phyloP scores from a whole-genome alignment of 1,140 invertebrate genomes.

The Trissolcus basalis region DNA sequence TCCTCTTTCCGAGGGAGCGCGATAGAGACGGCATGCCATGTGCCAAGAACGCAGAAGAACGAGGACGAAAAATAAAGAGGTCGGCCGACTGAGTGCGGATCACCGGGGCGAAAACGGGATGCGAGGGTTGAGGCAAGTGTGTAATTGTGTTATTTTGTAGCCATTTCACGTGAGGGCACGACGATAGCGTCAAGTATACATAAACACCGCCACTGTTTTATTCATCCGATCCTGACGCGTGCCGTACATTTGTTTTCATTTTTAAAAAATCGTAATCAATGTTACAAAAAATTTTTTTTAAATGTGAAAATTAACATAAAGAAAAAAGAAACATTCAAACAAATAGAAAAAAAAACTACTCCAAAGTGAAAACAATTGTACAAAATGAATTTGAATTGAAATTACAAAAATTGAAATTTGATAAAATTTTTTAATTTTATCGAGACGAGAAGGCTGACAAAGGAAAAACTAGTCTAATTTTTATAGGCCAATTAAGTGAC shows the following conservation, averaged over 20 bases:
- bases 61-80: slow-evolving; percentile 51
- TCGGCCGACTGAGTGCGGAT: slow-evolving; percentile 40
- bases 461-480: slow-evolving; percentile 43
- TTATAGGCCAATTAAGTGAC: slow-evolving; percentile 53
- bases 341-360: too few relatives aligned
- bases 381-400: too few relatives aligned
- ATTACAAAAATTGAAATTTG: too few relatives aligned
- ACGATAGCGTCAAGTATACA: slow-evolving; percentile 68
- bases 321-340: too few relatives aligned
- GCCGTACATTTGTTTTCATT: slow-evolving; percentile 43
- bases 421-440: too few relatives aligned
- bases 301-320: neutral
- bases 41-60: slow-evolving; percentile 44
- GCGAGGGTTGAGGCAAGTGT: slow-evolving; percentile 67
- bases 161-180: slow-evolving; percentile 72
- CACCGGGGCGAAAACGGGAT: slow-evolving; percentile 53
- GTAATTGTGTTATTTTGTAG: slow-evolving; percentile 76
- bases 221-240: slow-evolving; percentile 69
- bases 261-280: slow-evolving; percentile 1
- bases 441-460: slow-evolving; percentile 9
- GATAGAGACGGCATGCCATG: slow-evolving; percentile 35
- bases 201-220: slow-evolving; percentile 75
- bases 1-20: slow-evolving; percentile 29
- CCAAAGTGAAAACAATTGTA: too few relatives aligned
- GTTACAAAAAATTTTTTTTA: too few relatives aligned